Conservation (phyloP, 2,113 vertebrate species). For the Calyptommatus sinebrachiatus region DNA sequence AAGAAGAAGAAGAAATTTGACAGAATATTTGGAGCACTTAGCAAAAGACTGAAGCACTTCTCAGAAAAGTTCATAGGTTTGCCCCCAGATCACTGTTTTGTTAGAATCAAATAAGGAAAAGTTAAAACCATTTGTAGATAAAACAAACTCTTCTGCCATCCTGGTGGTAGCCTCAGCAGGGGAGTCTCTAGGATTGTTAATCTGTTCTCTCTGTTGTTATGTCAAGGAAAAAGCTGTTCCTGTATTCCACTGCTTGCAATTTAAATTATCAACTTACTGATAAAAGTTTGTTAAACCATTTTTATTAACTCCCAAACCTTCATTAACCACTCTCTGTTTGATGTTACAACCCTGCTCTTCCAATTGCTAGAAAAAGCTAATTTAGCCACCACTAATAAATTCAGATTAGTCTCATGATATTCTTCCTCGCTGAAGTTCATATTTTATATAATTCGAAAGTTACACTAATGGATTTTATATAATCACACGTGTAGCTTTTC, state of each 20-base stretch:
- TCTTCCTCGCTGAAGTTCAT: constrained; percentile 1
- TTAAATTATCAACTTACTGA: neutral
- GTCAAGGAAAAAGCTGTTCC: neutral
- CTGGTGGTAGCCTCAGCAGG: too few relatives aligned
- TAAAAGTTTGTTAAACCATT: constrained; percentile 22
- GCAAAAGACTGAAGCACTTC: too few relatives aligned
- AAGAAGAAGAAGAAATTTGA: too few relatives aligned
- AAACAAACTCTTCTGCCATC: too few relatives aligned
- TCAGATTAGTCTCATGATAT: neutral
- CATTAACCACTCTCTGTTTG: constrained; percentile 18
- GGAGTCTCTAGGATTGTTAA: neutral
- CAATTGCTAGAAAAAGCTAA: constrained; percentile 20
- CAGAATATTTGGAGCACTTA: too few relatives aligned
- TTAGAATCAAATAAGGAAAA: too few relatives aligned
- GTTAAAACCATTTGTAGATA: too few relatives aligned
- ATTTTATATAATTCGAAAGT: constrained; percentile 7
- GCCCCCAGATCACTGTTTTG: too few relatives aligned
- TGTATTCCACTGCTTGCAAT: neutral
- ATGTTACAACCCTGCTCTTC: neutral
- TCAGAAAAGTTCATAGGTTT: too few relatives aligned
- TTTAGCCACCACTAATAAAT: constrained; percentile 19
- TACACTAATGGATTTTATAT: neutral
- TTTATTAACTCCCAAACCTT: constrained; percentile 21
- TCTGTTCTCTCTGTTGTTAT: neutral
- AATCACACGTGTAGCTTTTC: neutral